Percentiles rank a stretch among this genome's conserved stretches.
Evolutionary conservation across 30 jellyfish, hydroid and myxozoan genomes (phyloP).

Genomic region (Nemopilema nomurai): DNA sequence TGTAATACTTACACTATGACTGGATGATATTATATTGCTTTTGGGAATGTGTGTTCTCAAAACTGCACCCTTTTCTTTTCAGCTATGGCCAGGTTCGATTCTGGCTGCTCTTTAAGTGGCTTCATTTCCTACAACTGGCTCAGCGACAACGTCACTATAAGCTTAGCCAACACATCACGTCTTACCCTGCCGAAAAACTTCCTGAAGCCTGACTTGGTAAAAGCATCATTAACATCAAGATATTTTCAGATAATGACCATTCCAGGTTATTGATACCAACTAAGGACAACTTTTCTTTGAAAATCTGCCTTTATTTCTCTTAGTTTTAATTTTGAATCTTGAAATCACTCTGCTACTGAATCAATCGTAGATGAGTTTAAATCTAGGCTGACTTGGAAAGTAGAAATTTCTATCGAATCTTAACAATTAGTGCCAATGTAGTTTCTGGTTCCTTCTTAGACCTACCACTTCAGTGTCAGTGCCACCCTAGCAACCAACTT

Average conservation of each 20-base stretch:
- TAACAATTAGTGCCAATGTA: not conserved
- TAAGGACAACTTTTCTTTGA: no score
- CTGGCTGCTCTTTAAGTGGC: not conserved
- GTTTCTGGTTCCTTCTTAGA: not conserved
- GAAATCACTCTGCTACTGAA: no score
- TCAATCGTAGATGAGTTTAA: no score
- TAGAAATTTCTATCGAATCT: no score
- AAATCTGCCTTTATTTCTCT: no score
- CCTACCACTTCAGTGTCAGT: conserved; percentile 24
- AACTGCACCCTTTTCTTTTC: not conserved
- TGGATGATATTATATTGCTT: no score
- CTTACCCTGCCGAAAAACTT: not conserved
- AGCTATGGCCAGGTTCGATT: not conserved
- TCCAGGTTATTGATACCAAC: no score
- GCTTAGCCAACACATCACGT: not conserved
- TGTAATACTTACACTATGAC: no score
- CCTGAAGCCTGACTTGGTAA: not conserved
- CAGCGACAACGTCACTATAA: not conserved
- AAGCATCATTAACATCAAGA: not conserved
- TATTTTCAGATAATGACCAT: not conserved
- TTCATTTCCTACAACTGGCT: not conserved
- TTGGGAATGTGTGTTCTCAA: no score
- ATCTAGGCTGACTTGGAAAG: no score
- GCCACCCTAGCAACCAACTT: conserved; percentile 29
- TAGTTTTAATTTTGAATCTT: no score